Evolutionary conservation across 2,888 invertebrate genomes (phyloP).

Genomic region (Volucella bombylans): DNA sequence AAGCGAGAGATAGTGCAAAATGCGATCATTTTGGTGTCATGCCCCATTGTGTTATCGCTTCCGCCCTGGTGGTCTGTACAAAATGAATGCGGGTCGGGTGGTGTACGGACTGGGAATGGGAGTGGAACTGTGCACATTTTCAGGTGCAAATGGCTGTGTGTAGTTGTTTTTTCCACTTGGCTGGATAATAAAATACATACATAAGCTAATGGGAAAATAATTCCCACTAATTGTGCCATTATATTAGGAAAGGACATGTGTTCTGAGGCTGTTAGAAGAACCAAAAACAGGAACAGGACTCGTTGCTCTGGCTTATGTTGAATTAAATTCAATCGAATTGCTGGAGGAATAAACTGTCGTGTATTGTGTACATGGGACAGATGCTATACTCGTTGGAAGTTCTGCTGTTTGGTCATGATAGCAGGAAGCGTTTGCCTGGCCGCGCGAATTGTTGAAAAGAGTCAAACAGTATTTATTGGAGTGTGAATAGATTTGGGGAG

Average conservation of each 20-base stretch:
- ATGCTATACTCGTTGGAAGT: background rate
- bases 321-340: slow-evolving; percentile 59
- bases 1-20: slow-evolving; percentile 15
- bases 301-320: background rate
- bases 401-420: slow-evolving; percentile 6
- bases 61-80: slow-evolving; percentile 31
- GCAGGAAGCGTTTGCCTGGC: slow-evolving; percentile 4
- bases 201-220: slow-evolving; percentile 69
- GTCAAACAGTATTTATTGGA: slow-evolving; percentile 33
- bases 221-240: slow-evolving; percentile 67
- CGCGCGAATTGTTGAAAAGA: background rate
- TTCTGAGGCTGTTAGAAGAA: background rate
- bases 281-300: slow-evolving; percentile 4
- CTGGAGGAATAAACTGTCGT: slow-evolving; percentile 19
- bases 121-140: slow-evolving; percentile 8
- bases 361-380: slow-evolving; percentile 23
- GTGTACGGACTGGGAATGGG: background rate
- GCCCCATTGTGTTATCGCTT: slow-evolving; percentile 47
- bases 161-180: slow-evolving; percentile 18
- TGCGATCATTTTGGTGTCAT: slow-evolving; percentile 22
- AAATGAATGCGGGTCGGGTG: slow-evolving; percentile 27
- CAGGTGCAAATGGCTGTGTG: slow-evolving; percentile 38
- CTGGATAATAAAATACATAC: slow-evolving; percentile 36
- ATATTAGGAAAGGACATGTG: slow-evolving; percentile 14
- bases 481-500: slow-evolving; percentile 52